These are phyloP conservation scores for Ochlodes sylvanus DNA, from an alignment of 2,888 invertebrate genomes.

Conservation along the genomic window DNA sequence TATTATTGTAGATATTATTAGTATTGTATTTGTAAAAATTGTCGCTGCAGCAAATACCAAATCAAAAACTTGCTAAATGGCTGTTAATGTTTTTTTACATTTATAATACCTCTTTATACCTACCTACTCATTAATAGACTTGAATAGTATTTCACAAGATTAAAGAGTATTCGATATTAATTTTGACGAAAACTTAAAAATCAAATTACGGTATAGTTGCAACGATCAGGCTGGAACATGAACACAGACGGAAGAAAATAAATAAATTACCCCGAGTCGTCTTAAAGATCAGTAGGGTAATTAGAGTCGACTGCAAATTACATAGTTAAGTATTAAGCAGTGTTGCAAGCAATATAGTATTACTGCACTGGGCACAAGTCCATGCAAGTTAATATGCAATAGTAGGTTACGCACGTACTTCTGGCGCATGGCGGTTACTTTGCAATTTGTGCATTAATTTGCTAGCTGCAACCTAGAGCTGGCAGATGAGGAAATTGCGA, in stretches of 20 bases:
- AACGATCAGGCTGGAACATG: background rate
- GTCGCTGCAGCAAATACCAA: too few relatives aligned
- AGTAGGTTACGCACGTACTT: constrained; percentile 20
- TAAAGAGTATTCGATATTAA: too few relatives aligned
- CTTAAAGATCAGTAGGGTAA: constrained; percentile 26
- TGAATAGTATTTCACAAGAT: too few relatives aligned
- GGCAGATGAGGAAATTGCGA: too few relatives aligned
- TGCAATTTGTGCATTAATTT: constrained; percentile 19
- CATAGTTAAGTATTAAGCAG: constrained; percentile 21
- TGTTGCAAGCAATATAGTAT: constrained; percentile 33
- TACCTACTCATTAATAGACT: too few relatives aligned
- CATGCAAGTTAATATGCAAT: constrained; percentile 30
- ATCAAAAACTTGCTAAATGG: too few relatives aligned
- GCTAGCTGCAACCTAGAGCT: background rate
- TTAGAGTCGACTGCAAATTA: constrained; percentile 20
- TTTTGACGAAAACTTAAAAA: too few relatives aligned
- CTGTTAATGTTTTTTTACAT: too few relatives aligned
- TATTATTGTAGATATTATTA: too few relatives aligned
- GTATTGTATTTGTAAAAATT: too few relatives aligned
- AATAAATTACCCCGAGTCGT: constrained; percentile 6
- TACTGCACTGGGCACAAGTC: constrained; percentile 21
- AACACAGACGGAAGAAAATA: constrained; percentile 32
- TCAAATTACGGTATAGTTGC: background rate
- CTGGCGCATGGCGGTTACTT: constrained; percentile 6
- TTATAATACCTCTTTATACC: too few relatives aligned